These are phyloP conservation scores for Luidia sarsii DNA, from an alignment of 53 echinoderm and acorn worm genomes.

Conservation along the genomic window DNA sequence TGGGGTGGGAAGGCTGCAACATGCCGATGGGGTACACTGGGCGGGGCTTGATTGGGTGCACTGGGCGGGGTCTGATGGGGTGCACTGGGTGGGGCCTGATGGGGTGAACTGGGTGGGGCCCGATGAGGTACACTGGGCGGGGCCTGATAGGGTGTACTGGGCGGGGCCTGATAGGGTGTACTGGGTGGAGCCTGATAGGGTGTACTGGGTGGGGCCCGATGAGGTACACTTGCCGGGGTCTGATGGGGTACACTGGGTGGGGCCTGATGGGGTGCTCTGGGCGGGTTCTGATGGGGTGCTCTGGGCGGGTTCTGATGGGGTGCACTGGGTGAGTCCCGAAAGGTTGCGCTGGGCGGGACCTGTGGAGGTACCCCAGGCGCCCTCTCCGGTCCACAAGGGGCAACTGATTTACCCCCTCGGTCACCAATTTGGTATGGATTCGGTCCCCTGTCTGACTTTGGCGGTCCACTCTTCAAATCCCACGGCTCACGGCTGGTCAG, in stretches of 20 bases:
- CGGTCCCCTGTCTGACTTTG: neutral
- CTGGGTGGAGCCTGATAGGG: no score
- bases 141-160: neutral
- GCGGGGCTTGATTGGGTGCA: neutral
- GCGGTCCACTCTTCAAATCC: constrained; percentile 21
- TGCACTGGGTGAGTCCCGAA: no score
- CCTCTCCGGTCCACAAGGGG: neutral
- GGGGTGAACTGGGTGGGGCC: no score
- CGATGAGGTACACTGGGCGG: no score
- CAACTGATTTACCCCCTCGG: neutral
- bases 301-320: no score
- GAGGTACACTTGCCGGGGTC: no score
- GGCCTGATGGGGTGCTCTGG: no score
- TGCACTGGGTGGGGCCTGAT: no score
- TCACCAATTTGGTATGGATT: neutral
- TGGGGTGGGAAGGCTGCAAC: constrained; percentile 23
- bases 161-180: neutral
- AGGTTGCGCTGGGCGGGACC: neutral
- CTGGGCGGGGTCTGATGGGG: no score
- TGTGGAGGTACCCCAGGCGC: neutral
- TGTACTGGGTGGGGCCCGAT: no score
- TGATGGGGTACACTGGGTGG: no score
- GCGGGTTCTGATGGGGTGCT: no score
- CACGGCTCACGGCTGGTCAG: neutral
- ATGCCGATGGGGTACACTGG: neutral